Base-by-base conservation (phyloP, 1,140 invertebrate species). In the Lordiphosa collinella region DNA sequence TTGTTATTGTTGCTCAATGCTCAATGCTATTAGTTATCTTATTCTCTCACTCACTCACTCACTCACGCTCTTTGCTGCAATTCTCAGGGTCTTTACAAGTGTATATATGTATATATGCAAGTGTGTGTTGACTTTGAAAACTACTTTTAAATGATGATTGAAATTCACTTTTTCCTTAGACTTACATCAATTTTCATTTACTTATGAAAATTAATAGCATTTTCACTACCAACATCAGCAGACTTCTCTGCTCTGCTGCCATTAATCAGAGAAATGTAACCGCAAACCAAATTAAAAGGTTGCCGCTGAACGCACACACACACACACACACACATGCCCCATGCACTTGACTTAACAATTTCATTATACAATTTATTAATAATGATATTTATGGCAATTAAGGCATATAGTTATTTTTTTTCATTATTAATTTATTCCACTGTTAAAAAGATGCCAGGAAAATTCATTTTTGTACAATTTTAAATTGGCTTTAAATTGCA, bases 171-270 rank as follows among this genome's bases (percentile, higher is more conserved):
- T 18, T 18, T 18, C 4, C 18, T 18, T 29, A 43, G 6, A 43
- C 43, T 47, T 37, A 67, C 55, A 69, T 69, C 65, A 69, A 69
- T 69, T 69, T 69, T 69, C 66, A 69, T 69, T 69, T 69, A 69
- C 66, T 69, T 69, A 69, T 69, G 66, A 69, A 69, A 69, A 69
- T 69, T 69, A 69, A 69, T 69, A 69, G 66, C 66, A 69, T 61
- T 69, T 65, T 69, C 65, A 49, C 62, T 34, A 41, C 55, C 47
- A 49, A 14, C 10, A 34, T 10, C 16, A 49, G 14, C n/a, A n/a
- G n/a, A n/a, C n/a, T n/a, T n/a, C n/a, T 48, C 22, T 18, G 3
- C 10, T 13, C n/a, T 29, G 41, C 6, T 44, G 41, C 16, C 41
- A 44, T 44, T 44, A 44, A 44, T 44, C 41, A 44, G 22, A 44